Evolutionary conservation across 2,888 invertebrate genomes (phyloP), one percentile per base, ranked within the genome.

Genomic region (Lithophane socia): DNA sequence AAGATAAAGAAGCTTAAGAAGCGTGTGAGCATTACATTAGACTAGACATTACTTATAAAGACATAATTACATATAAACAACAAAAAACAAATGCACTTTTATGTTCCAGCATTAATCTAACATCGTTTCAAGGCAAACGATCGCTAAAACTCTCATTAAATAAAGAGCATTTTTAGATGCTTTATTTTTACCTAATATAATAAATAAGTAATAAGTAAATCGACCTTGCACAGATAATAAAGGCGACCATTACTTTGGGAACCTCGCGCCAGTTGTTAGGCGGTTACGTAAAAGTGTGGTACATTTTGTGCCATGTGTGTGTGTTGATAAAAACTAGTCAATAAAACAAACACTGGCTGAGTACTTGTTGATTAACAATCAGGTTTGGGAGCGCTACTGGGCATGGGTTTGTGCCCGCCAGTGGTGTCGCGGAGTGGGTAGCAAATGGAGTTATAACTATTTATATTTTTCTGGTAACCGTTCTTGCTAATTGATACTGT

Each of bases 231-330:
- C 84, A 88, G 82, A 91, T 90, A 92, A 93, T 93, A 93, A 92
- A 91, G 89, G 86, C 84, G 90, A 89, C 91, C 91, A 92, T 93
- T 94, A 92, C 91, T 91, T 91, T 91, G 79, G 89, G 90, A 94
- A 92, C 94, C 95, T 94, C 94, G 94, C 92, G 92, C 95, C 87
- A 93, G 90, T 90, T 93, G 91, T 92, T 91, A 90, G 88, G 87
- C 80, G 82, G 91, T 95, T 95, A 94, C 95, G 94, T 94, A 94
- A 95, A 94, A 87, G 88, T 89, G 83, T 85, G 89, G 90, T 90
- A 92, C 90, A 90, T 91, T 82, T 90, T 90, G 87, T 85, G 85
- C 87, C 89, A 88, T 90, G 90, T 91, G 90, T 90, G 79, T 83
- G 78, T 82, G 89, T 89, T 91, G 87, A 90, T 89, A 92, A 93